Base-by-base conservation (phyloP, 2,113 vertebrate species). In the Bubo bubo region DNA sequence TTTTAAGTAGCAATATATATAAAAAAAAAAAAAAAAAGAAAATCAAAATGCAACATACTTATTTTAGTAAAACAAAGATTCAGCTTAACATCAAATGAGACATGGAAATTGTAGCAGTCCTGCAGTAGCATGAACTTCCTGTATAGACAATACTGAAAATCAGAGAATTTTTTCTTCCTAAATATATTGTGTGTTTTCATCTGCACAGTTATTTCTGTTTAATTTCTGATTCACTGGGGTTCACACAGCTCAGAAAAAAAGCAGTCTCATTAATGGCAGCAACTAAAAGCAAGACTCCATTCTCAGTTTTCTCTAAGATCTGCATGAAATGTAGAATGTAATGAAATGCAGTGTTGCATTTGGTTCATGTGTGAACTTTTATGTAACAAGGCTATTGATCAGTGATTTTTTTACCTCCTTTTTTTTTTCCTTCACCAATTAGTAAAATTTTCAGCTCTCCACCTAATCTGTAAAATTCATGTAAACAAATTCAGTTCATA, bases 361-460 rank as follows among this genome's bases (percentile, higher is more conserved):
- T 71, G 8, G 56, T 80, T 32, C 5, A 6, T 19, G 7, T 28
- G 10, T 4, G 8, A 56, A 37, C 7, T n/a, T 60, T 52, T 39
- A 62, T 7, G 4, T 30, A 75, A 56, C 21, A 34, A 52, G 4
- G 4, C 1, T 60, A 10, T 12, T 22, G 0, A 39, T 3, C 24
- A 8, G 8, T 30, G 11, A 45, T 23, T 35, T 39, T 55, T 62
- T 67, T 47, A 12, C 13, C 52, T 59, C 6, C 8, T 7, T 39
- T 43, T 37, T 17, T 39, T 2, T 23, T 45, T 45, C 15, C 9
- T 49, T 66, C 4, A 6, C 2, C 9, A 60, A 21, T 35, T 45
- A 71, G 13, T 5, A 75, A 34, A 8, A 11, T 76, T 34, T 47
- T 71, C 43, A 71, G 14, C 15, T 84, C 32, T 19, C 4, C 18